Percentiles rank a stretch among this genome's conserved stretches.
phyloP scores from a whole-genome alignment of 2,113 vertebrate genomes.

The Pelodiscus sinensis region DNA sequence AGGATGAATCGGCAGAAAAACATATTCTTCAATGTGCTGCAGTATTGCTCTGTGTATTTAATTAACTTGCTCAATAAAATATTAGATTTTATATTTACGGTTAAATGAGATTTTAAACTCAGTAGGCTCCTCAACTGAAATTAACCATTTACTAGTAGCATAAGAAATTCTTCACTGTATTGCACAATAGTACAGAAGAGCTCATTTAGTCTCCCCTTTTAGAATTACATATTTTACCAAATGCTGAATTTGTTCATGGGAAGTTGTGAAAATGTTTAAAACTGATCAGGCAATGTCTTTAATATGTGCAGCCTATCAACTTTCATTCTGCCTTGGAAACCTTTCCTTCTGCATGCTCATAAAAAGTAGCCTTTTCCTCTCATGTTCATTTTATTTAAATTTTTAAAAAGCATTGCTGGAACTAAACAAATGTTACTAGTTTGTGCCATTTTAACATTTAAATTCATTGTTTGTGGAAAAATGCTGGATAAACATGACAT shows the following conservation, averaged over 20 bases:
- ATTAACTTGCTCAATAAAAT: constrained; percentile 32
- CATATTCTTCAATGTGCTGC: background rate
- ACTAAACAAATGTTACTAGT: constrained; percentile 38
- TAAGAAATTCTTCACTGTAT: constrained; percentile 19
- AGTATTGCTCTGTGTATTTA: constrained; percentile 4
- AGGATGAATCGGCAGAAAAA: constrained; percentile 8
- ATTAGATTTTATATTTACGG: constrained; percentile 17
- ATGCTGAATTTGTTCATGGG: background rate
- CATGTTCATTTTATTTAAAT: constrained; percentile 12
- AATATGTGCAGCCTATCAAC: constrained; percentile 21
- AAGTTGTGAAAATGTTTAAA: background rate
- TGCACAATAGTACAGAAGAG: background rate
- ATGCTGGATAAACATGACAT: background rate
- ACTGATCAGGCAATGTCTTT: background rate
- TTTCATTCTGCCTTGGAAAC: background rate
- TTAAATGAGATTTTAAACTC: constrained; percentile 18
- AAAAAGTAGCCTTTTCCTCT: background rate
- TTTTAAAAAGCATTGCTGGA: constrained; percentile 52
- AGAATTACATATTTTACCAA: background rate
- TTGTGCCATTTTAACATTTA: constrained; percentile 37
- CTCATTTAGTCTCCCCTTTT: constrained; percentile 9
- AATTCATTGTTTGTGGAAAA: constrained; percentile 22
- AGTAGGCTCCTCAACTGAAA: background rate
- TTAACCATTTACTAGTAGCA: constrained; percentile 2
- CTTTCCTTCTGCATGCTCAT: background rate